Evolutionary conservation across 2,888 invertebrate species (phyloP), one percentile per base, ranked within the genome.

Genomic region (Malachius bipustulatus): DNA sequence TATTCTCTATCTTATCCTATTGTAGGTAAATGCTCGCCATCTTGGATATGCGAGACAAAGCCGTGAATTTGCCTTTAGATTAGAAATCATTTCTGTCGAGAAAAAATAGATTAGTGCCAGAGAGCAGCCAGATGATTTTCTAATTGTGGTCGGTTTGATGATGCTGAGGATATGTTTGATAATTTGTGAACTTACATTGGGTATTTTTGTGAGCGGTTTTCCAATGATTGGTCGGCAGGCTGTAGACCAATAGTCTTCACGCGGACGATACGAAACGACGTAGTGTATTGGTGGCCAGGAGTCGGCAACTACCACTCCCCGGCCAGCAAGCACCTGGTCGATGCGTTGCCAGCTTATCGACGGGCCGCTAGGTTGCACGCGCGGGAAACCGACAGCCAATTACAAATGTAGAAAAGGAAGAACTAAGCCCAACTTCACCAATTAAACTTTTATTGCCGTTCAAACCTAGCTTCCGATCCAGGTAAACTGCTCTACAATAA

Each of bases 171-270:
- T 58, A 59, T 61, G 69, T 67, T 69, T 69, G 71, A 72, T 71
- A 74, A 73, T 73, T 73, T 73, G 72, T 70, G 70, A 67, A 77
- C 77, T 77, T 76, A 77, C 77, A 74, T 75, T 74, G 74, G 74
- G 70, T 72, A 73, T 69, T 72, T 71, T 70, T 68, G 69, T 67
- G 65, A 64, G 75, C 75, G 77, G 76, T 80, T 76, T 81, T 75
- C 73, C 80, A 71, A 80, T 82, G 83, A 83, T 85, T 84, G 85
- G 83, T 79, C 78, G 79, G 75, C 76, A 73, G 77, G 76, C 71
- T 74, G 73, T 78, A 78, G 77, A 77, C 79, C 78, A 80, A 81
- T 80, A 80, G 79, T 71, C 79, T 77, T 77, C 73, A 73, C 75
- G 79, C 79, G 66, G 65, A 64, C 61, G 57, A 63, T 60, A 62